Evolutionary conservation across 2,113 vertebrate genomes (phyloP), one percentile per base, ranked within the genome.

Genomic region (Pelobates fuscus): DNA sequence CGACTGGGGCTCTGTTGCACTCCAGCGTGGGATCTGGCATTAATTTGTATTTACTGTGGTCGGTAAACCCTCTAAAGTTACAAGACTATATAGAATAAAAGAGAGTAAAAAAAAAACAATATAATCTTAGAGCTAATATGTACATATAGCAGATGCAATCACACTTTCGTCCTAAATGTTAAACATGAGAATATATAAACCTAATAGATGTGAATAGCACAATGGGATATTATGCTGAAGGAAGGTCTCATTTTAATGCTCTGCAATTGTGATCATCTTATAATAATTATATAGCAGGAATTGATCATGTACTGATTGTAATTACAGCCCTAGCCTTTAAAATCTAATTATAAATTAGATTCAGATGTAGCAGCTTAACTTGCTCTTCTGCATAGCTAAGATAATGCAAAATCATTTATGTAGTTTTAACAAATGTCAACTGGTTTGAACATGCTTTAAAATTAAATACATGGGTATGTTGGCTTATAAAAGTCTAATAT

Each of bases 401-500:
- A 62, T 32, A 46, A 71, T 57, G 8, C 14, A 23, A 10, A 2
- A 61, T 62, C 58, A 12, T 46, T 61, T n/a, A 60, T 71, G 29
- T 43, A 29, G 58, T 32, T 62, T 62, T 49, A 26, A 58, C 24
- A 71, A 71, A 71, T 71, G 69, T 62, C 69, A 62, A 71, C 57
- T 27, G 57, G 24, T 49, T 71, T 24, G 61, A 23, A 62, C 20
- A 61, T 49, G 12, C 46, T 71, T 61, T 61, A 68, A 68, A 68
- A 49, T 68, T 68, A 44, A 17, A n/a, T 54, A n/a, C n/a, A n/a
- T 52, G 32, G 27, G 54, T 92, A 89, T 84, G 71, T 88, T 90
- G 86, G 83, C 84, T 87, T 89, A 83, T 88, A 89, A 88, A 84
- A 88, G 80, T 70, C 80, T 80, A 88, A 89, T 87, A 88, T 86